Base-by-base conservation (phyloP, 1,140 invertebrate species). In the Pseudomyrmex concolor region DNA sequence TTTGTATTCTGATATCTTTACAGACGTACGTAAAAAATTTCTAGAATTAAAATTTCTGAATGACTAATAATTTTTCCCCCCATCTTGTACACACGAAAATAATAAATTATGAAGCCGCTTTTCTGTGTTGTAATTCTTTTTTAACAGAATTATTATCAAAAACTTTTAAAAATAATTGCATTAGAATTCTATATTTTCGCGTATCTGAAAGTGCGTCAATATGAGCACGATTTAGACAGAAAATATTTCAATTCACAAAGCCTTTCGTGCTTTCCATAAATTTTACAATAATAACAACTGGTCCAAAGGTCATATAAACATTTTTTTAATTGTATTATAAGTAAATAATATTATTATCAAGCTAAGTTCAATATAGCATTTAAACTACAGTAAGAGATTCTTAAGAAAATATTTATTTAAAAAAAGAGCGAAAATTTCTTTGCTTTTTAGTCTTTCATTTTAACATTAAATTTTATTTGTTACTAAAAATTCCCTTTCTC, bases 11-110 rank as follows among this genome's bases (percentile, higher is more conserved):
- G 87, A 89, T 72, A 74, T 66, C 43, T 89, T 88, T 80, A 80
- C 78, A 84, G 66, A 80, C 59, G 70, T 78, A 85, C 87, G 72
- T 88, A 84, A 87, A 80, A 83, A 34, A 34, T 34, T 72, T 78
- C 25, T 76, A 51, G 59, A 60, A 64, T 66, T 87, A 84, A 73
- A 77, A 84, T 76, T 78, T 85, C 51, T 60, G 73, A 54, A 1
- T 88, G 73, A 89, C 62, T 89, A 86, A 85, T 89, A 88, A 84
- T 77, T 70, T 22, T 22, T 77, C 63, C 71, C 74, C 86, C 86
- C 86, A 89, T 88, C 86, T 89, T 89, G 87, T 85, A 89, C 84
- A 88, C 87, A 88, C 77, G 86, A 88, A 89, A 88, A 86, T 89
- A 85, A 89, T 89, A 86, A 88, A 88, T 88, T 88, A 89, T 84